Conservation (phyloP, 2,797 vertebrate species). For the Syngnathus rostellatus region DNA sequence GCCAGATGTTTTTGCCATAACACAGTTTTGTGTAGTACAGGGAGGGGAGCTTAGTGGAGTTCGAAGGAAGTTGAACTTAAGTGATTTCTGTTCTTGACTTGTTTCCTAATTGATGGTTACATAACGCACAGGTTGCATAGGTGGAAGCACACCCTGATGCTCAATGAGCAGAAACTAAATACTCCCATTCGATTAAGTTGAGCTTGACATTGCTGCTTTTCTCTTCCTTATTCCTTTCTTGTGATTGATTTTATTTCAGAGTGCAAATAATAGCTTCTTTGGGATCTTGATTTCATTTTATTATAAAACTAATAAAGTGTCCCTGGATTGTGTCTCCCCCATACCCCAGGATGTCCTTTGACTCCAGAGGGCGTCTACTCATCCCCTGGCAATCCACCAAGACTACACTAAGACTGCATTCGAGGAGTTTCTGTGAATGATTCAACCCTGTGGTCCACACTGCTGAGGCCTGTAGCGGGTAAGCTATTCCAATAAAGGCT, state of each 20-base stretch:
- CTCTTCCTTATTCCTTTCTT: background rate
- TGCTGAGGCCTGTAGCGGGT: slow-evolving; percentile 36
- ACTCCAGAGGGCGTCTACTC: slow-evolving; percentile 24
- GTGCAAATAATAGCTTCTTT: background rate
- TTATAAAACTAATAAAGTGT: background rate
- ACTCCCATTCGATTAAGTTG: background rate
- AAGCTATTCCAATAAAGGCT: slow-evolving; percentile 12
- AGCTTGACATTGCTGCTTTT: background rate
- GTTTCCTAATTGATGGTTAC: background rate
- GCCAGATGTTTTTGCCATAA: slow-evolving; percentile 60
- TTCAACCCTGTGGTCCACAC: slow-evolving; percentile 34
- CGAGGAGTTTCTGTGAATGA: slow-evolving; percentile 22
- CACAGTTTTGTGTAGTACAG: slow-evolving; percentile 20
- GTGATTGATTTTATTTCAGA: background rate
- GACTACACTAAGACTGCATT: slow-evolving; percentile 34
- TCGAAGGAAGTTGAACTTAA: slow-evolving; percentile 5
- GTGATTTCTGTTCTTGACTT: background rate
- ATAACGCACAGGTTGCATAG: background rate
- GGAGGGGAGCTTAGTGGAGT: background rate
- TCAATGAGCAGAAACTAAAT: background rate
- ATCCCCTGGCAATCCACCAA: slow-evolving; percentile 21
- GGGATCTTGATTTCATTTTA: background rate
- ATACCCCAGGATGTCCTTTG: slow-evolving; percentile 38
- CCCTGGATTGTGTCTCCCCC: slow-evolving; percentile 23
- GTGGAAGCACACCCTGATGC: background rate